phyloP scores from a whole-genome alignment of 2,888 invertebrate species.

The Ectemnius lituratus region DNA sequence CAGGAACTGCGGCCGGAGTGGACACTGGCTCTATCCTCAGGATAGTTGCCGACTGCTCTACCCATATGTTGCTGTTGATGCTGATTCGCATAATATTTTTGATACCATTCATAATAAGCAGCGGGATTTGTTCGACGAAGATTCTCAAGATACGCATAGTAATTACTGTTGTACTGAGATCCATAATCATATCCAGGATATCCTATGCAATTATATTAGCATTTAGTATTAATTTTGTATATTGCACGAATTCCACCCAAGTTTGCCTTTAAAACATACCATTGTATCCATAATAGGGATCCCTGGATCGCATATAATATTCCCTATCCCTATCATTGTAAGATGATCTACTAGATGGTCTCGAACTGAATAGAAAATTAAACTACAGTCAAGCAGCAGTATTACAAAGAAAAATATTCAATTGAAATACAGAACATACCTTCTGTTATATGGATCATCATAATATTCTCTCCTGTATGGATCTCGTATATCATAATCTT shows the following conservation, averaged over 20 bases:
- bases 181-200: slow-evolving; percentile 71
- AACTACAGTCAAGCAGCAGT: neutral
- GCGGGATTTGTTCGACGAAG: slow-evolving; percentile 88
- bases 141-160: slow-evolving; percentile 88
- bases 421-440: slow-evolving; percentile 50
- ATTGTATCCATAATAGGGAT: slow-evolving; percentile 73
- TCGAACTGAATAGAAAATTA: slow-evolving; percentile 63
- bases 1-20: slow-evolving; percentile 92
- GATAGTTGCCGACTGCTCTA: slow-evolving; percentile 70
- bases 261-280: slow-evolving; percentile 49
- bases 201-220: slow-evolving; percentile 43
- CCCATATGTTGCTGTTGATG: slow-evolving; percentile 67
- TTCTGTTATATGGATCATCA: slow-evolving; percentile 73
- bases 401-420: neutral
- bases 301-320: slow-evolving; percentile 69
- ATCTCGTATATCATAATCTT: slow-evolving; percentile 72
- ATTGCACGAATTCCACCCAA: neutral
- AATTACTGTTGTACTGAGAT: slow-evolving; percentile 71
- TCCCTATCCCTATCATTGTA: slow-evolving; percentile 76
- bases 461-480: slow-evolving; percentile 71
- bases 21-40: slow-evolving; percentile 87
- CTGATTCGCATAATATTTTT: slow-evolving; percentile 83
- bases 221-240: slow-evolving; percentile 15
- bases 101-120: slow-evolving; percentile 88
- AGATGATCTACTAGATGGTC: slow-evolving; percentile 76